Base-by-base conservation (phyloP, 2,888 invertebrate genomes). In the Trileptium ribeirensis region DNA sequence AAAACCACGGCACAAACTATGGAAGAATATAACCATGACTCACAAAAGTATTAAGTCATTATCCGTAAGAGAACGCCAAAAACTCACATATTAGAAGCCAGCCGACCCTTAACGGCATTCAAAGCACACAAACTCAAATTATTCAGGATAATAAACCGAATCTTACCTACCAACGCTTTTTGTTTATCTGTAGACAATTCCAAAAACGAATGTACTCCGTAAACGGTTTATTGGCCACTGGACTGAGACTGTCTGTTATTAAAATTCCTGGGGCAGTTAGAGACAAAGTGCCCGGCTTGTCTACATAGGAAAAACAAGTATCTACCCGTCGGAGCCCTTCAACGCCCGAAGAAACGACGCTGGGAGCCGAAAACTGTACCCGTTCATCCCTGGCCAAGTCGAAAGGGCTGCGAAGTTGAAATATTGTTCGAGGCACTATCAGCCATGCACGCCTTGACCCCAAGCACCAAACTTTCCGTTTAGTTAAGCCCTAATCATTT, bases 341-440 rank as follows among this genome's bases (percentile, higher is more conserved):
- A 8, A 70, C 33, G 70, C 15, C 29, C 8, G 70, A 36, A 33
- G 70, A 70, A n/a, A 8, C 31, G 8, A 31, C 29, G 70, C 70
- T 36, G 70, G 70, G 31, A 36, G 8, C 70, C 31, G 8, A 36
- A 8, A 36, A 36, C 8, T n/a, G n/a, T n/a, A n/a, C 8, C 70
- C 70, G 8, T n/a, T n/a, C n/a, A 29, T 8, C 70, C 70, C 70
- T 36, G 70, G 70, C 70, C 70, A 19, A 31, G 15, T 8, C 70
- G 70, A 70, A 70, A 70, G 70, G 70, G 70, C 70, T 70, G 70
- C 19, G 29, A n/a, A n/a, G n/a, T n/a, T n/a, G n/a, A n/a, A n/a
- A n/a, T n/a, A n/a, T 36, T 36, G 31, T 8, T 36, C 70, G 15
- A 8, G 70, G 70, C 33, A 31, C 3, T 31, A 19, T 3, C 8